phyloP scores from a whole-genome alignment of 2,888 invertebrate genomes.

The Anthoptus insignis region DNA sequence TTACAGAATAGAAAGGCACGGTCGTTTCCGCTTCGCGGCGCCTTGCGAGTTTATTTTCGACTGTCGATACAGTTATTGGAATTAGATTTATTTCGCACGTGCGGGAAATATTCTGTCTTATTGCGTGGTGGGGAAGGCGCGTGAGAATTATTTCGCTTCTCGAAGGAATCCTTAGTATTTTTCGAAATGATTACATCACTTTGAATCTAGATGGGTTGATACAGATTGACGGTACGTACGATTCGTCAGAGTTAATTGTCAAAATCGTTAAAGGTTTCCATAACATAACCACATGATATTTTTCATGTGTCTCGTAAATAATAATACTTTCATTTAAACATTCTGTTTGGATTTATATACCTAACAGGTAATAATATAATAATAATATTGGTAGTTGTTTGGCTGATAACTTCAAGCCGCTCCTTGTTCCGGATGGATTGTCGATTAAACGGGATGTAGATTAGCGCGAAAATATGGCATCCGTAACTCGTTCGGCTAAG shows the following conservation, averaged over 20 bases:
- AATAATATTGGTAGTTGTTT: no score
- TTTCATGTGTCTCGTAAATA: no score
- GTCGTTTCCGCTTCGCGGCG: slow-evolving; percentile 6
- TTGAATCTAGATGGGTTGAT: neutral
- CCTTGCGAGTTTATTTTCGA: slow-evolving; percentile 2
- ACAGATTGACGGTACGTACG: no score
- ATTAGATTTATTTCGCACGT: slow-evolving; percentile 13
- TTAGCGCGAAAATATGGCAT: slow-evolving; percentile 5
- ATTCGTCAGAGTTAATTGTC: no score
- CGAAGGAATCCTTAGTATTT: neutral
- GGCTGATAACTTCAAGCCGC: neutral
- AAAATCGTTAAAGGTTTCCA: no score
- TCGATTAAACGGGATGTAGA: neutral
- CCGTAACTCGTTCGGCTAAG: neutral
- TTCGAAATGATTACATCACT: neutral
- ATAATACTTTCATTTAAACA: no score
- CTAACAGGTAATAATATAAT: no score
- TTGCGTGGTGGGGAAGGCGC: neutral
- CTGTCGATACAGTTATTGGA: slow-evolving; percentile 8
- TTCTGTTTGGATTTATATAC: no score
- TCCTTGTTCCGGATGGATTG: neutral
- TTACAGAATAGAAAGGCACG: neutral
- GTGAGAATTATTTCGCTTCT: neutral
- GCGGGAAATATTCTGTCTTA: slow-evolving; percentile 10
- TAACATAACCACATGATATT: no score